phyloP scores from a whole-genome alignment of 2,113 vertebrate genomes.

The Cottus gobio region DNA sequence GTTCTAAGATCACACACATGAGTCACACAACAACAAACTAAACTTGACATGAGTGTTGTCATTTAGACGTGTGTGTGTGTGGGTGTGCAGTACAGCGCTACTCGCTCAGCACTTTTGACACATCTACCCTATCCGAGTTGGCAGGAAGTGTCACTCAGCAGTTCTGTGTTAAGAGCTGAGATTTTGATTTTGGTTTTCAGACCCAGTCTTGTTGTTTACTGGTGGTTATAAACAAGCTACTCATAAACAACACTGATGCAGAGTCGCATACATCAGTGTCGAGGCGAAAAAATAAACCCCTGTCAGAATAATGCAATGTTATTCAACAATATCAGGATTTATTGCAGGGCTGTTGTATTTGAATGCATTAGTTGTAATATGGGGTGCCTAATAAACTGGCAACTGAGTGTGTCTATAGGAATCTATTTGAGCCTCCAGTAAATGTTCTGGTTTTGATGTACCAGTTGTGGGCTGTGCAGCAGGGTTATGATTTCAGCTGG shows the following conservation, averaged over 20 bases:
- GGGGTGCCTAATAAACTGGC: not conserved
- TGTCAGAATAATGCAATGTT: not conserved
- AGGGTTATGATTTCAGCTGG: constrained; percentile 9
- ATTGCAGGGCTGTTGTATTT: not conserved
- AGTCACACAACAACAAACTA: not conserved
- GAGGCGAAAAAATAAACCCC: not conserved
- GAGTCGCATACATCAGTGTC: not conserved
- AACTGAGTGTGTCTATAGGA: not conserved
- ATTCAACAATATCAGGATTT: not conserved
- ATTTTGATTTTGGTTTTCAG: constrained; percentile 5
- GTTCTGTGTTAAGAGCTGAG: constrained; percentile 29
- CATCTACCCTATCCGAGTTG: constrained; percentile 24
- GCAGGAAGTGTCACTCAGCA: constrained; percentile 41
- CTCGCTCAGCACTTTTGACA: constrained; percentile 45
- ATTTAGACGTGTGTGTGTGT: not conserved
- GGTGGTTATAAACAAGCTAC: not conserved
- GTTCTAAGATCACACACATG: not conserved
- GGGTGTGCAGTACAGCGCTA: not conserved
- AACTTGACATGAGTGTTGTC: not conserved
- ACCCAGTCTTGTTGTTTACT: constrained; percentile 8
- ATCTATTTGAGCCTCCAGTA: not conserved
- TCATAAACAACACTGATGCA: not conserved
- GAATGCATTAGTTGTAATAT: not conserved
- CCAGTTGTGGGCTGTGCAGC: constrained; percentile 9
- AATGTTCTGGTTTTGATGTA: not conserved